These are phyloP conservation scores for Sepiola atlantica DNA, from an alignment of 2,888 invertebrate species.

Conservation along the genomic window DNA sequence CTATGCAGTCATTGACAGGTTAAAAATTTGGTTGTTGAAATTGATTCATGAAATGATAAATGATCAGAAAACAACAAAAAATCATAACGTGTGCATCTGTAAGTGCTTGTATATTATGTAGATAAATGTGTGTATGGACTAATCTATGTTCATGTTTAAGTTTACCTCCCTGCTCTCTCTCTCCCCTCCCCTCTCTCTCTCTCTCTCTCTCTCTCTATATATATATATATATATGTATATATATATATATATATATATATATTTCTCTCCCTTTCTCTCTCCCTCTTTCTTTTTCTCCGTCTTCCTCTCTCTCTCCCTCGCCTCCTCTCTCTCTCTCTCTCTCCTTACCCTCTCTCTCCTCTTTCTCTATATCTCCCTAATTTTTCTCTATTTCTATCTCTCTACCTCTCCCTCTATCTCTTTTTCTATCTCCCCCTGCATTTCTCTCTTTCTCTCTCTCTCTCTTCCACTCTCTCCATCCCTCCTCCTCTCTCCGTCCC, in stretches of 20 bases:
- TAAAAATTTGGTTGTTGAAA: not conserved
- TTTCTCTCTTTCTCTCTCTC: not conserved
- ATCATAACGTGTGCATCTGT: not conserved
- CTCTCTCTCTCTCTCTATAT: not conserved
- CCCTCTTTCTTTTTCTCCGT: not conserved
- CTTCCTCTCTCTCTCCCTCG: not conserved
- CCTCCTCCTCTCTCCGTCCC: not conserved
- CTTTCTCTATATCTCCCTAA: not conserved
- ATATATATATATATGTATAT: no score
- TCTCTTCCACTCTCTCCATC: not conserved
- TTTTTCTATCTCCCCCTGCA: not conserved
- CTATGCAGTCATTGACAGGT: not conserved
- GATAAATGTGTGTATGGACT: no score
- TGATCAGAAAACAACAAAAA: not conserved
- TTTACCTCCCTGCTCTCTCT: not conserved
- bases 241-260: no score
- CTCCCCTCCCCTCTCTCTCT: not conserved
- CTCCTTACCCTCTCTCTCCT: not conserved
- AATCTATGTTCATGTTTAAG: no score
- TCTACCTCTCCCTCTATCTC: not conserved
- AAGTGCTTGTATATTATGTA: no score
- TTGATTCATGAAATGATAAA: not conserved
- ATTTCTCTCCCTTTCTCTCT: not conserved
- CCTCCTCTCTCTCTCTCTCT: not conserved
- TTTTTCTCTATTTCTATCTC: not conserved